phyloP scores from a whole-genome alignment of 2,797 vertebrate genomes.

The Amniataba percoides region DNA sequence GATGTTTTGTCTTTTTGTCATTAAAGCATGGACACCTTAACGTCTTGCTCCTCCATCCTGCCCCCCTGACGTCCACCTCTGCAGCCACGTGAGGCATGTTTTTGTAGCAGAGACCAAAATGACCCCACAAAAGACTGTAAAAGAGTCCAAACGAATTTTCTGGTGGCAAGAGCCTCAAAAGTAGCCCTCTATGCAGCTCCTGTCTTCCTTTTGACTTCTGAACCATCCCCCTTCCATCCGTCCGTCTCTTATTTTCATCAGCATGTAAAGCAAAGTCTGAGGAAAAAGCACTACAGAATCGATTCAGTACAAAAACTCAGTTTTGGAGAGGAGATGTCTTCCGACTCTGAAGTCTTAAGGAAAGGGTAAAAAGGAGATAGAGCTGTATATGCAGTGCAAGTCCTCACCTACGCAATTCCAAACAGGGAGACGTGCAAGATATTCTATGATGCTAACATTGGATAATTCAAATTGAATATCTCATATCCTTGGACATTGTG shows the following conservation, averaged over 20 bases:
- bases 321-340: conserved; percentile 48
- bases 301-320: neutral
- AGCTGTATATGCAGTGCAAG: conserved; percentile 48
- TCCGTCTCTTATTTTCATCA: conserved; percentile 41
- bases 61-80: conserved; percentile 45
- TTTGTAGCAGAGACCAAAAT: conserved; percentile 62
- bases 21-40: conserved; percentile 70
- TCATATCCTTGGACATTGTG: conserved; percentile 21
- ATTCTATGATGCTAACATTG: conserved; percentile 17
- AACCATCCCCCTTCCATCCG: conserved; percentile 46
- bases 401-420: conserved; percentile 30
- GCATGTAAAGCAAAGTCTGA: conserved; percentile 62
- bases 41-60: conserved; percentile 34
- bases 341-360: conserved; percentile 44
- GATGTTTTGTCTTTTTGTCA: conserved; percentile 49
- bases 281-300: conserved; percentile 35
- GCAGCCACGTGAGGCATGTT: conserved; percentile 55
- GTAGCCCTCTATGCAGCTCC: conserved; percentile 74
- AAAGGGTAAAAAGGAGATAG: conserved; percentile 40
- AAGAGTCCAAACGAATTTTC: conserved; percentile 35
- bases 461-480: conserved; percentile 26
- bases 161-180: conserved; percentile 39
- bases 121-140: conserved; percentile 20
- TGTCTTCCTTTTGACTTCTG: conserved; percentile 75
- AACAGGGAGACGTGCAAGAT: conserved; percentile 29